These are phyloP conservation scores for Oreochromis tanganicae DNA, from an alignment of 2,113 vertebrate species.

Conservation along the genomic window DNA sequence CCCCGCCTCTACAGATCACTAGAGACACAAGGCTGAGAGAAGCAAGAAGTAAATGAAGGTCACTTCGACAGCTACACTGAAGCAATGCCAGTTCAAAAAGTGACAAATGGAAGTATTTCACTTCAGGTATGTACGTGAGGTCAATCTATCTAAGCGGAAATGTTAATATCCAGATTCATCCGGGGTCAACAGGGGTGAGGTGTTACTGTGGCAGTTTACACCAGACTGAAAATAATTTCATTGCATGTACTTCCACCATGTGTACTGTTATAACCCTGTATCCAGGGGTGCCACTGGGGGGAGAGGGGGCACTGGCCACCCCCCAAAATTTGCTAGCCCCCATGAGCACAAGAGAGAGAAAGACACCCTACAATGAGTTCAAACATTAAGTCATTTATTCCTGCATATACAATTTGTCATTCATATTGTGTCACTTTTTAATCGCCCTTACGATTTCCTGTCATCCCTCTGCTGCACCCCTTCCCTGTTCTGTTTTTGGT, in stretches of 20 bases:
- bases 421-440: too few species aligned
- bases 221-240: neutral
- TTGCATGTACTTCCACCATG: neutral
- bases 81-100: neutral
- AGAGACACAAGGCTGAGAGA: conserved; percentile 7
- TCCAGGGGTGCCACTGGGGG: too few species aligned
- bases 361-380: too few species aligned
- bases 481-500: too few species aligned
- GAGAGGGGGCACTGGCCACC: too few species aligned
- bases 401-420: too few species aligned
- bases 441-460: too few species aligned
- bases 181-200: neutral
- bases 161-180: neutral
- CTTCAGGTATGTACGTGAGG: neutral
- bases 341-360: too few species aligned
- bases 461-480: too few species aligned
- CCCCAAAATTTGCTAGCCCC: too few species aligned
- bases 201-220: neutral
- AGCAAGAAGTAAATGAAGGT: conserved; percentile 39
- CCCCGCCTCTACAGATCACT: conserved; percentile 26
- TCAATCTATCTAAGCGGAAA: neutral
- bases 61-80: conserved; percentile 11
- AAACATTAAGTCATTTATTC: too few species aligned
- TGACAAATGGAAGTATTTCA: neutral
- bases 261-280: too few species aligned